These are phyloP conservation scores for Okapia johnstoni DNA, from an alignment of 2,113 vertebrate genomes.

Conservation along the genomic window DNA sequence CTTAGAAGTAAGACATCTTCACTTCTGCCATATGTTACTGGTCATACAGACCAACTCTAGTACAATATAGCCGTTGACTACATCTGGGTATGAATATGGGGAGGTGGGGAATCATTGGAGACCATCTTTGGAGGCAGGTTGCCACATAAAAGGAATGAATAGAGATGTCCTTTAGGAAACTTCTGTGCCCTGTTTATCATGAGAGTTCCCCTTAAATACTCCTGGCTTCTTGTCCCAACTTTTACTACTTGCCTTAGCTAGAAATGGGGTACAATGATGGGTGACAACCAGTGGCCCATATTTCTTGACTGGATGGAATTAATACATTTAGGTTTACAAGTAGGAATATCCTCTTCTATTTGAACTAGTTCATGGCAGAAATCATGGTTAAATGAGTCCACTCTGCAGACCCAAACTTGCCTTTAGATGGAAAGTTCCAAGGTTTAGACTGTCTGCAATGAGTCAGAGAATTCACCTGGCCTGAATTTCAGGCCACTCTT, in stretches of 20 bases:
- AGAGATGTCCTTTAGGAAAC: background rate
- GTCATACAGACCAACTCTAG: background rate
- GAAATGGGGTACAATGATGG: background rate
- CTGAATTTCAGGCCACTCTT: background rate
- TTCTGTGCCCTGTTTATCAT: background rate
- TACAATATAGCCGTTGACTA: background rate
- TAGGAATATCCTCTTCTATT: background rate
- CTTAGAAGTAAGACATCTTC: background rate
- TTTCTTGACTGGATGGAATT: background rate
- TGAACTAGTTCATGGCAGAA: background rate
- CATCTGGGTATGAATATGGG: background rate
- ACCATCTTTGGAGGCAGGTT: background rate
- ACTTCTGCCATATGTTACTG: background rate
- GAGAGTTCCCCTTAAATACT: background rate
- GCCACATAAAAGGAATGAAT: background rate
- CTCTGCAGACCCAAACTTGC: background rate
- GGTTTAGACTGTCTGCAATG: background rate
- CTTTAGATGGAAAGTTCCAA: background rate
- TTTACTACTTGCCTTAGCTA: background rate
- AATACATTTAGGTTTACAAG: background rate
- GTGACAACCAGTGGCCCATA: background rate
- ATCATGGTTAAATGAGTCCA: background rate
- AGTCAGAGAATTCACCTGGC: background rate
- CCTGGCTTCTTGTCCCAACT: background rate
- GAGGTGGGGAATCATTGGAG: background rate